Conservation (phyloP, 2,797 vertebrate genomes). For the Gallinago solitaria region DNA sequence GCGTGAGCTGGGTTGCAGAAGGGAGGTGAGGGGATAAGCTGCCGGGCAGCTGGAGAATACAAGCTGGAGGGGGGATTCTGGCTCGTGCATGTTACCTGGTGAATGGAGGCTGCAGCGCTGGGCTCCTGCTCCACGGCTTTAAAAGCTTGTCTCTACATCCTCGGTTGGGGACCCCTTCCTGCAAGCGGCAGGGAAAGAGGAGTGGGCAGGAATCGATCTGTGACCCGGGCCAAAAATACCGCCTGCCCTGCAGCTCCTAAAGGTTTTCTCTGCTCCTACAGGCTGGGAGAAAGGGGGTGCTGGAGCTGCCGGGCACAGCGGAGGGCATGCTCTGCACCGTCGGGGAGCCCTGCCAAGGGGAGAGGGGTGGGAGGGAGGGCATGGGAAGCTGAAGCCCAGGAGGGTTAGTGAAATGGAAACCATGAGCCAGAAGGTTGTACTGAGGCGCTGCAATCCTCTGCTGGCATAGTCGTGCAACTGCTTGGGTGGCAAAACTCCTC, state of each 20-base stretch:
- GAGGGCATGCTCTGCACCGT: neutral
- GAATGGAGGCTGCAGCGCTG: slow-evolving; percentile 78
- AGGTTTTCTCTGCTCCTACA: neutral
- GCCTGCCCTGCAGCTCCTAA: slow-evolving; percentile 46
- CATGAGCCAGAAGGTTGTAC: neutral
- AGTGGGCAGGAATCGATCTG: slow-evolving; percentile 41
- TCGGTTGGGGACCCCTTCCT: slow-evolving; percentile 79
- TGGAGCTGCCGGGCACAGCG: neutral
- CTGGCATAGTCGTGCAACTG: neutral
- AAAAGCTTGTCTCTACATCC: slow-evolving; percentile 80
- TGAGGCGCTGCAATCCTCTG: neutral
- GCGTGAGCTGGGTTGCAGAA: neutral
- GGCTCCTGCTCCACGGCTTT: slow-evolving; percentile 78
- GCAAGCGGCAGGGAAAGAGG: slow-evolving; percentile 78
- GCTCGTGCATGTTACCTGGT: slow-evolving; percentile 52
- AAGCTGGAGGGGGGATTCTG: neutral
- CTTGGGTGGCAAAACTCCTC: neutral
- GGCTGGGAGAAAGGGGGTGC: neutral
- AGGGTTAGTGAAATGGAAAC: neutral
- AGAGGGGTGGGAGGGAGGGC: neutral
- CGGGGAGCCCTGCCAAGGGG: neutral
- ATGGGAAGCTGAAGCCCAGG: neutral
- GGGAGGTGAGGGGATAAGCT: neutral
- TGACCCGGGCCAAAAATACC: slow-evolving; percentile 87
- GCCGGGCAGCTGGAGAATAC: fast-evolving